phyloP scores from a whole-genome alignment of 2,888 invertebrate species.

The Heliconius ethilla region DNA sequence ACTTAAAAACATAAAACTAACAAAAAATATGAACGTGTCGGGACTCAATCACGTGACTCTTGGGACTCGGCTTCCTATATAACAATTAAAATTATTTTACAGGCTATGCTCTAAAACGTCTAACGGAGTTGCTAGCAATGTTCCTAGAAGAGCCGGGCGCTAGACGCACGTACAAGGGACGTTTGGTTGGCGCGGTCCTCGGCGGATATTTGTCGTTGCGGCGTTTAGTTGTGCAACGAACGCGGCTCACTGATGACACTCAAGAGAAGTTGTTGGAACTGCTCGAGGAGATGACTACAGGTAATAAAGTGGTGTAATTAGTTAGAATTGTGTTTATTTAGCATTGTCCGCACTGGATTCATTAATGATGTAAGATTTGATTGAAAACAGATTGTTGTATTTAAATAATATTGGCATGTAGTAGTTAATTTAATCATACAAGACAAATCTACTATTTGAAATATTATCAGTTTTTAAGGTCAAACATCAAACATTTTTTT shows the following conservation, averaged over 20 bases:
- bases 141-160: slow-evolving; percentile 94
- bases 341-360: background rate
- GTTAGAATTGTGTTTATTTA: background rate
- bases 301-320: slow-evolving; percentile 59
- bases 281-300: slow-evolving; percentile 97
- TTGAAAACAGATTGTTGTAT: too few species aligned
- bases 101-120: slow-evolving; percentile 94
- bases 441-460: background rate
- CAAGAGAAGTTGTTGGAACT: slow-evolving; percentile 96
- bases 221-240: slow-evolving; percentile 95
- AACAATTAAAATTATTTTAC: slow-evolving; percentile 26
- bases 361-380: background rate
- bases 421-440: background rate
- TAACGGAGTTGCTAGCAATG: slow-evolving; percentile 92
- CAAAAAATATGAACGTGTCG: too few species aligned
- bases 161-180: slow-evolving; percentile 93
- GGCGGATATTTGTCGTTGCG: slow-evolving; percentile 96
- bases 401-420: too few species aligned
- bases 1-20: too few species aligned
- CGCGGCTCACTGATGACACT: slow-evolving; percentile 96
- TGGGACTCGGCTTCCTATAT: background rate
- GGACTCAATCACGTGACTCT: too few species aligned
- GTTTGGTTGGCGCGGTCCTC: slow-evolving; percentile 93
- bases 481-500: background rate
- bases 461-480: background rate